A percentile compares a stretch with the other conserved stretches of the same genome.
These are phyloP conservation scores for Epistrophe eligans DNA, from an alignment of 2,888 invertebrate species.

Conservation along the genomic window DNA sequence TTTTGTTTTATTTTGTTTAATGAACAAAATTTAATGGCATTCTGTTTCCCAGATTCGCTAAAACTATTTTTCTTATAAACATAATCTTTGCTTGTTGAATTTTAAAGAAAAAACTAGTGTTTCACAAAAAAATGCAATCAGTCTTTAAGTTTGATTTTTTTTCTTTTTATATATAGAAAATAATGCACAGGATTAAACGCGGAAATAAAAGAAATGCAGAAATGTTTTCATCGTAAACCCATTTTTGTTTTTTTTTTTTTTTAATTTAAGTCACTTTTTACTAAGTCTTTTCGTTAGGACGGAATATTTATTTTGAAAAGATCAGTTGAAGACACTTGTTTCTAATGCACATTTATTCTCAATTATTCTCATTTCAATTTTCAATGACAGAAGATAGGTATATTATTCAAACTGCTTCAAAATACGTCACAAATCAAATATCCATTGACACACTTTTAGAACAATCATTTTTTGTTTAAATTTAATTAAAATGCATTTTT, in stretches of 20 bases:
- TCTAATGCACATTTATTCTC: constrained; percentile 40
- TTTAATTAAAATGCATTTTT: constrained; percentile 35
- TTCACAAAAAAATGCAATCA: constrained; percentile 64
- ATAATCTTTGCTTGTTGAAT: constrained; percentile 1
- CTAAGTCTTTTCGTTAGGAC: constrained; percentile 71
- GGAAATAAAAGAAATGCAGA: constrained; percentile 47
- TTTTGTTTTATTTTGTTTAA: constrained; percentile 24
- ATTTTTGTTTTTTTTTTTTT: constrained; percentile 43
- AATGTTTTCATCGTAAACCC: constrained; percentile 51
- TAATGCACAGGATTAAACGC: constrained; percentile 37
- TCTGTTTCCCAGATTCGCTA: constrained; percentile 10
- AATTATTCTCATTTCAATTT: not conserved
- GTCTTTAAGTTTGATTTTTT: constrained; percentile 50
- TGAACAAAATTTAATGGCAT: not conserved
- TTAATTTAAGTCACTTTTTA: constrained; percentile 67
- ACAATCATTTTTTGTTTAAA: constrained; percentile 35
- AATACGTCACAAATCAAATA: constrained; percentile 40
- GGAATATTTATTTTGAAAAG: constrained; percentile 53
- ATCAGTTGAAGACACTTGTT: constrained; percentile 62
- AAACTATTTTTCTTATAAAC: constrained; percentile 6
- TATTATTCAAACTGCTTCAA: not conserved
- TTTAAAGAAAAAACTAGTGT: not conserved
- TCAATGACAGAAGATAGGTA: not conserved
- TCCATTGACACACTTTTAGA: constrained; percentile 37
- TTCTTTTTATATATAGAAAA: constrained; percentile 22